Conservation (phyloP, 2,797 vertebrate species). For the Ibycter americanus region DNA sequence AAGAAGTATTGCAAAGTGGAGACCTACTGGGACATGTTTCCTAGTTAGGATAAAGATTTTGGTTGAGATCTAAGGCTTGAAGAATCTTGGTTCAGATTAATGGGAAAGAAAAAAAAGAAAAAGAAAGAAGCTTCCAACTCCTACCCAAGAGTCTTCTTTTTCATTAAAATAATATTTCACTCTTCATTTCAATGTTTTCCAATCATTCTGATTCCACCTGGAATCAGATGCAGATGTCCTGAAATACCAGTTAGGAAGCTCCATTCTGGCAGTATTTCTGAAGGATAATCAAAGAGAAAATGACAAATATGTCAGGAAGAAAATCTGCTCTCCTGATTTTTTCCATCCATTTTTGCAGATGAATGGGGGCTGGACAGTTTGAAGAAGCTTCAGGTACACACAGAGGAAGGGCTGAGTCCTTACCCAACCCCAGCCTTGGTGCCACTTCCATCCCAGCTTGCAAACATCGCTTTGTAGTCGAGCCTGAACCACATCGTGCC, state of each 20-base stretch:
- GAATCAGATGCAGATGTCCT: not conserved
- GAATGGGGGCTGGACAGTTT: not conserved
- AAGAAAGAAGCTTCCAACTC: not conserved
- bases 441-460: not conserved
- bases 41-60: not conserved
- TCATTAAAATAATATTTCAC: not conserved
- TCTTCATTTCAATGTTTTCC: not conserved
- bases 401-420: not conserved
- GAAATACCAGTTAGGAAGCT: not conserved
- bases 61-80: not conserved
- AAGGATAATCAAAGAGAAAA: not conserved
- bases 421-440: not conserved
- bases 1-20: not conserved
- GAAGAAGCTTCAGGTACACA: not conserved
- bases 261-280: not conserved
- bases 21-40: not conserved
- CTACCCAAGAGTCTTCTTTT: not conserved
- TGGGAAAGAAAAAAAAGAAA: not conserved
- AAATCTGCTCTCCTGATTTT: not conserved
- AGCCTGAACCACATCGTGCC: fast-evolving
- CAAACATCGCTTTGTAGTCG: not conserved
- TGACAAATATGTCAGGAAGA: not conserved
- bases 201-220: not conserved
- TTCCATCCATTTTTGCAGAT: not conserved
- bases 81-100: not conserved